These are phyloP conservation scores for Pseudochaenichthys georgianus DNA, from an alignment of 2,797 vertebrate genomes.

Conservation along the genomic window DNA sequence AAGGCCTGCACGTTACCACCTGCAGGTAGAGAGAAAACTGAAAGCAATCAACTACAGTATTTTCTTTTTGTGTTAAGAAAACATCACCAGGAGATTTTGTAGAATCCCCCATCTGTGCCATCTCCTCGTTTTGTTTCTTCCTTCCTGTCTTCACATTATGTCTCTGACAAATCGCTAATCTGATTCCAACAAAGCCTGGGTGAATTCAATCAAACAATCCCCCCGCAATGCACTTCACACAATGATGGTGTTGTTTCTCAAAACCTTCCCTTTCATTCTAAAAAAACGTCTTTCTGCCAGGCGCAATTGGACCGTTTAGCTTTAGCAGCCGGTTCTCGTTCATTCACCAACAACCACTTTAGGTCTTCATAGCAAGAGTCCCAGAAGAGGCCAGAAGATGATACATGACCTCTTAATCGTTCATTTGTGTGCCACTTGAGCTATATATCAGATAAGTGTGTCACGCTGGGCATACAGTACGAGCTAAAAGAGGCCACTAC, in stretches of 20 bases:
- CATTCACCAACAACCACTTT: background rate
- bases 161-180: constrained; percentile 24
- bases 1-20: constrained; percentile 90
- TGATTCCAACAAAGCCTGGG: background rate
- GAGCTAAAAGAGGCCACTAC: constrained; percentile 5
- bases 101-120: background rate
- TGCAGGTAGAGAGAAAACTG: constrained; percentile 80
- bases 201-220: constrained; percentile 12
- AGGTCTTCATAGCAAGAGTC: constrained; percentile 4
- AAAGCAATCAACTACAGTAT: background rate
- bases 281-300: background rate
- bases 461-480: background rate
- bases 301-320: background rate
- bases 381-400: background rate
- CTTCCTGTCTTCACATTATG: constrained; percentile 12
- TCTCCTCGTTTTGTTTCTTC: constrained; percentile 11
- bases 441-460: constrained; percentile 5
- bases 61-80: constrained; percentile 8
- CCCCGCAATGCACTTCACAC: constrained; percentile 9
- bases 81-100: background rate
- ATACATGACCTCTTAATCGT: background rate
- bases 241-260: background rate
- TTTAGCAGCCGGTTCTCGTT: constrained; percentile 4
- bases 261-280: constrained; percentile 2
- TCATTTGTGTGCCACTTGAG: constrained; percentile 18